These are phyloP conservation scores for Schrankia costaestrigalis DNA, from an alignment of 2,888 invertebrate species.

Conservation along the genomic window DNA sequence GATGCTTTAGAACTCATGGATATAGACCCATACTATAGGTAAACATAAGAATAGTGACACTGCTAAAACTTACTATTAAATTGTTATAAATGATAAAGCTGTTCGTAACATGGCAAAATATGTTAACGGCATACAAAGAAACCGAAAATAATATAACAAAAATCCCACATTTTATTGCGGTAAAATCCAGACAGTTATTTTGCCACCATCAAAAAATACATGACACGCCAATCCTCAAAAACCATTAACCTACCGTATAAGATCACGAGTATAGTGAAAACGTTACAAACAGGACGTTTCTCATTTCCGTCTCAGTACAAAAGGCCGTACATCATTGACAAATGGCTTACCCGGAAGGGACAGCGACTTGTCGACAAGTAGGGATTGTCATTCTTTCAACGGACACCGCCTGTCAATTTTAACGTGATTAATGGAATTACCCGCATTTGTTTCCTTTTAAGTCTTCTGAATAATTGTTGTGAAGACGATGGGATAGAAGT, in stretches of 20 bases:
- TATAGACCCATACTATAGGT: too few relatives aligned
- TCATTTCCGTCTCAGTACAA: constrained; percentile 34
- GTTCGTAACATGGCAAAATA: too few relatives aligned
- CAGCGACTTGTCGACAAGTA: constrained; percentile 34
- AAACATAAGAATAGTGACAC: too few relatives aligned
- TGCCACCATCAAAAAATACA: too few relatives aligned
- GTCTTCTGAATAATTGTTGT: constrained; percentile 24
- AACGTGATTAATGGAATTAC: constrained; percentile 59
- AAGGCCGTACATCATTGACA: constrained; percentile 47
- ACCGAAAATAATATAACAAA: too few relatives aligned
- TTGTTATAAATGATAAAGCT: too few relatives aligned
- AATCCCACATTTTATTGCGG: too few relatives aligned
- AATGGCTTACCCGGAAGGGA: constrained; percentile 51
- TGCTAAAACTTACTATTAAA: too few relatives aligned
- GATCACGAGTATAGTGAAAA: constrained; percentile 22
- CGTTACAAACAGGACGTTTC: constrained; percentile 38
- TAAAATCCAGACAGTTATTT: too few relatives aligned
- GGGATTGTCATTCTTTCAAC: constrained; percentile 41
- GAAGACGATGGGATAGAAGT: constrained; percentile 7
- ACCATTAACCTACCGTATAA: constrained; percentile 4
- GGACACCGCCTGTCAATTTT: constrained; percentile 38
- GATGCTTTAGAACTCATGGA: too few relatives aligned
- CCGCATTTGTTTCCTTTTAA: constrained; percentile 41
- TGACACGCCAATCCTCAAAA: too few relatives aligned
- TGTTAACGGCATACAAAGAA: too few relatives aligned